These are phyloP conservation scores for Drosophila setosimentum DNA, from an alignment of 2,888 invertebrate species.

Conservation along the genomic window DNA sequence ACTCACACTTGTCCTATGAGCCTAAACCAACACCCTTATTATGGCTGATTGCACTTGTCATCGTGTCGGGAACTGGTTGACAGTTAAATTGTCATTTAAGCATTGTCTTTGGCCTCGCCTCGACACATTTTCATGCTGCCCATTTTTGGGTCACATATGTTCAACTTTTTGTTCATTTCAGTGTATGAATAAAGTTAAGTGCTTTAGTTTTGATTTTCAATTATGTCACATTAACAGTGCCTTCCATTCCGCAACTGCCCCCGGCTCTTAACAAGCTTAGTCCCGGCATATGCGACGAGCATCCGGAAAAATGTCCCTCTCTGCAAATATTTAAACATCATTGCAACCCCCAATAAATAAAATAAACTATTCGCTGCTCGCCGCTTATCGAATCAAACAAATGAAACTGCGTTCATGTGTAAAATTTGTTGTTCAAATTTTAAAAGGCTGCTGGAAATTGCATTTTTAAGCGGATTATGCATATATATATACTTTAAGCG, in stretches of 20 bases:
- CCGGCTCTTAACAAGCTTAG: constrained; percentile 70
- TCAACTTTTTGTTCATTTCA: constrained; percentile 76
- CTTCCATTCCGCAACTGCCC: constrained; percentile 9
- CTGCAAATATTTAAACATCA: constrained; percentile 64
- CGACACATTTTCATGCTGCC: constrained; percentile 18
- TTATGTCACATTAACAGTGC: constrained; percentile 79
- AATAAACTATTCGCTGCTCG: constrained; percentile 42
- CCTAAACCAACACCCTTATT: constrained; percentile 47
- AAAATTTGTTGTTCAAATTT: constrained; percentile 66
- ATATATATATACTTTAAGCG: constrained; percentile 34
- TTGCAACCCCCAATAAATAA: constrained; percentile 62
- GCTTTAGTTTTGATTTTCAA: constrained; percentile 83
- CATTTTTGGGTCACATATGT: constrained; percentile 65
- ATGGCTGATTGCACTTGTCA: constrained; percentile 76
- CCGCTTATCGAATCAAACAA: constrained; percentile 37
- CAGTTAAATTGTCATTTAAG: constrained; percentile 76
- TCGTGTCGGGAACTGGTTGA: constrained; percentile 65
- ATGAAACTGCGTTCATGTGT: constrained; percentile 70
- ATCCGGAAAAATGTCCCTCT: constrained; percentile 35
- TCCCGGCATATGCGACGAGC: constrained; percentile 48
- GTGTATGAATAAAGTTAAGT: constrained; percentile 75
- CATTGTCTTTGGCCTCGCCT: constrained; percentile 19
- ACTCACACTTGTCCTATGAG: constrained; percentile 37
- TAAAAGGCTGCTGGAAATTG: constrained; percentile 61
- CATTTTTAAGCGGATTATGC: constrained; percentile 75